Evolutionary conservation across 2,113 vertebrate species (phyloP).

Genomic region (Bubo scandiacus): DNA sequence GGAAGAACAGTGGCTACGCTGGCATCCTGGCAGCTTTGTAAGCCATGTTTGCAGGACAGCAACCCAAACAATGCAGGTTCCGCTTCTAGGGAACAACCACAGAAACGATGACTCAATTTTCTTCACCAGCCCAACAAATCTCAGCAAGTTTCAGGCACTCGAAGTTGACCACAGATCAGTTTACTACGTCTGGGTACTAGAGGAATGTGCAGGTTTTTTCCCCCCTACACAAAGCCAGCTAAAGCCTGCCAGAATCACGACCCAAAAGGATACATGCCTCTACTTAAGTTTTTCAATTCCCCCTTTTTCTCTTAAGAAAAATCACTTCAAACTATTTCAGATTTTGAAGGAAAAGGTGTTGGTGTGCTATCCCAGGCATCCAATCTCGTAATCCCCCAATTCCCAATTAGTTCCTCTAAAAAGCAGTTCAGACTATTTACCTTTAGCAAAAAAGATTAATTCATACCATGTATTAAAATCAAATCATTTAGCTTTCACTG

Average conservation of each 20-base stretch:
- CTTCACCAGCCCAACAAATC: background rate
- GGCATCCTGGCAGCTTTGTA: background rate
- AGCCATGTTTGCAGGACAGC: background rate
- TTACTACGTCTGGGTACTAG: background rate
- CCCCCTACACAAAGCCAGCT: background rate
- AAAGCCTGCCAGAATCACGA: no score
- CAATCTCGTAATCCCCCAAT: background rate
- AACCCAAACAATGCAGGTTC: background rate
- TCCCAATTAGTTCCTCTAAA: background rate
- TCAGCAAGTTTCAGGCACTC: background rate
- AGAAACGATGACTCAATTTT: background rate
- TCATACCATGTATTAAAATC: background rate
- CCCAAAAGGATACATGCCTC: background rate
- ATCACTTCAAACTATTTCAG: background rate
- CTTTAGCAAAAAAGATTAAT: background rate
- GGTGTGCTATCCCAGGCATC: no score
- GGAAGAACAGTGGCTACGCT: background rate
- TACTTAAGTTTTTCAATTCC: background rate
- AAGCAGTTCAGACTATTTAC: background rate
- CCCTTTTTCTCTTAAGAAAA: background rate
- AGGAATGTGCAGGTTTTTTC: fast-evolving
- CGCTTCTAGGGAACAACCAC: background rate
- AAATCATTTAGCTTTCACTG: background rate
- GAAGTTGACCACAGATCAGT: no score
- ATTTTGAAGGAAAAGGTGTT: background rate